A percentile compares a stretch with the other conserved stretches of the same genome.
Conservation (phyloP, 2,888 invertebrate species). For the Lasius fuliginosus region DNA sequence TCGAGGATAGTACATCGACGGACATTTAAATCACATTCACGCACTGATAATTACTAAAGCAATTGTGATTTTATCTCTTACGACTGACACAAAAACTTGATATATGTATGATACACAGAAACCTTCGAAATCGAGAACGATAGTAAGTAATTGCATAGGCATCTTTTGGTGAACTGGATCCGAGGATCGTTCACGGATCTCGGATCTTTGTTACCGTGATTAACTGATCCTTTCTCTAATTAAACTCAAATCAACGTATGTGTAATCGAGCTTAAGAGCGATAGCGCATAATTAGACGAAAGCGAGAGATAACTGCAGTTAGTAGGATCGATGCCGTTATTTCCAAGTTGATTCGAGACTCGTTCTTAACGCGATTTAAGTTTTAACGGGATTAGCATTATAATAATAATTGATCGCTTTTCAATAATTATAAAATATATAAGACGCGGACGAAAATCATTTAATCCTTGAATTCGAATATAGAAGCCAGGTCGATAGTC, state of each 20-base stretch:
- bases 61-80: constrained; percentile 37
- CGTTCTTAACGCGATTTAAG: constrained; percentile 6
- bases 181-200: constrained; percentile 5
- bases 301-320: background rate
- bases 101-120: background rate
- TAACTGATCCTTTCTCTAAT: constrained; percentile 34
- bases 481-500: constrained; percentile 45
- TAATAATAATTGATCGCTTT: background rate
- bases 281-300: constrained; percentile 11
- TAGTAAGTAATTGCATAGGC: background rate
- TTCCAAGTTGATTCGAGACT: background rate
- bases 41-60: constrained; percentile 24
- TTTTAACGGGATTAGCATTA: background rate
- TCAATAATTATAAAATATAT: constrained; percentile 7
- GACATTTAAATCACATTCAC: constrained; percentile 39
- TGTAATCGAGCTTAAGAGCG: constrained; percentile 29
- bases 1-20: constrained; percentile 11
- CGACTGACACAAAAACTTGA: background rate
- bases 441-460: background rate
- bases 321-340: background rate
- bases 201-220: background rate
- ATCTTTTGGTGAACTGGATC: background rate
- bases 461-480: constrained; percentile 38
- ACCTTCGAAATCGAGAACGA: constrained; percentile 7
- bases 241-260: constrained; percentile 20